Base-by-base conservation (phyloP, 2,113 vertebrate species). In the Polyodon spathula region DNA sequence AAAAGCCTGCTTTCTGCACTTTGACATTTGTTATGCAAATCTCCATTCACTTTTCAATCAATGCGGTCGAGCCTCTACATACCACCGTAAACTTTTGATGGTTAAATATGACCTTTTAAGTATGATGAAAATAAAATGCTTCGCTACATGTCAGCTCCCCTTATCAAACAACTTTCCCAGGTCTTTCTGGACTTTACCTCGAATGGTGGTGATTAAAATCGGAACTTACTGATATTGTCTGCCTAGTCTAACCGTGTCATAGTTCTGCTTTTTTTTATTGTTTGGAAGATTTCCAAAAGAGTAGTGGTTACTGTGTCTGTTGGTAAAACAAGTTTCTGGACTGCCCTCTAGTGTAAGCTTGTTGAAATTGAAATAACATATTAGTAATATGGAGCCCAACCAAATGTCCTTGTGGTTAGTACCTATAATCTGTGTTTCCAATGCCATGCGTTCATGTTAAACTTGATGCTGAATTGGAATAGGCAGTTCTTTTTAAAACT, bases 61-160 rank as follows among this genome's bases (percentile, higher is more conserved):
- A 78, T 78, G 74, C 71, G 51, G 71, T 79, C 73, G 0, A 66
- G 62, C 62, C 48, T 10, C 6, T 54, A 11, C 53, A 38, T 54
- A 54, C 53, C 53, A 54, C 53, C 7, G 16, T 16, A 17, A 54
- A 40, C 68, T 56, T 79, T 80, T 80, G 76, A 77, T 78, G 78
- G 71, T 78, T 70, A 82, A 78, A 73, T 78, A 67, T 81, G 78
- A 81, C 80, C 79, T 82, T 82, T 81, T 76, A 64, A 77, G 73
- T 66, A 27, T 27, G 27, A 27, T 72, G 53, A 54, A 11, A 8
- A 16, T 16, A 54, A 37, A 37, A 6, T 54, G 16, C 53, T 54
- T 54, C 14, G 8, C 53, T 16, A 16, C 15, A 12, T 38, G 11
- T 10, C 37, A 11, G 37, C 11, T 54, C 27, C 53, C 4, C 53